Evolutionary conservation across 2,797 vertebrate genomes (phyloP).

Genomic region (Melanitta fusca): DNA sequence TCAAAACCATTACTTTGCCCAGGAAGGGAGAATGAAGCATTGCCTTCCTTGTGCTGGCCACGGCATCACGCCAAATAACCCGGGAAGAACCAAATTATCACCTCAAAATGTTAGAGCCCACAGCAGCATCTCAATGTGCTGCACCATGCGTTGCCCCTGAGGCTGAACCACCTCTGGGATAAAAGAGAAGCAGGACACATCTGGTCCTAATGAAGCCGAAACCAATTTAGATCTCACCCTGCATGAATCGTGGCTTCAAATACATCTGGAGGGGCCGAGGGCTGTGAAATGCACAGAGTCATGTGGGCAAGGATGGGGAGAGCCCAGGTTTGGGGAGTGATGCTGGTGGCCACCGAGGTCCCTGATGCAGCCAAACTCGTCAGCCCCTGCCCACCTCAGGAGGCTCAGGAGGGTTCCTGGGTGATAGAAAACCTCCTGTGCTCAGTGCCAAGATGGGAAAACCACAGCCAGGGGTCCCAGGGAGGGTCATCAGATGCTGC

Average conservation of each 20-base stretch:
- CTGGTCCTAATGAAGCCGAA: slow-evolving; percentile 29
- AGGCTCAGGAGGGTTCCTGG: not conserved
- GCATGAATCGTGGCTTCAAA: slow-evolving; percentile 5
- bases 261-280: not conserved
- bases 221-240: not conserved
- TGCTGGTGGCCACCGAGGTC: rapidly evolving
- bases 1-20: not conserved
- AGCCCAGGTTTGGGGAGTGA: not conserved
- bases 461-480: rapidly evolving
- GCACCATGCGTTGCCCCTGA: not conserved
- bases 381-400: rapidly evolving
- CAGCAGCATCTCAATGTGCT: not conserved
- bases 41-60: not conserved
- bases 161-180: not conserved
- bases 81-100: not conserved
- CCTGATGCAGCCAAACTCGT: rapidly evolving
- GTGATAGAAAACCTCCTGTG: not conserved
- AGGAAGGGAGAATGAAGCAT: not conserved
- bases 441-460: not conserved
- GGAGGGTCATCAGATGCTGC: rapidly evolving
- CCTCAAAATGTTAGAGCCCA: not conserved
- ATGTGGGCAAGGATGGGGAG: not conserved
- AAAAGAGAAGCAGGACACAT: not conserved
- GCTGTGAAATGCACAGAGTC: not conserved
- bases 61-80: not conserved